phyloP scores from a whole-genome alignment of 2,888 invertebrate genomes.

The Eucriotettix oculatus region DNA sequence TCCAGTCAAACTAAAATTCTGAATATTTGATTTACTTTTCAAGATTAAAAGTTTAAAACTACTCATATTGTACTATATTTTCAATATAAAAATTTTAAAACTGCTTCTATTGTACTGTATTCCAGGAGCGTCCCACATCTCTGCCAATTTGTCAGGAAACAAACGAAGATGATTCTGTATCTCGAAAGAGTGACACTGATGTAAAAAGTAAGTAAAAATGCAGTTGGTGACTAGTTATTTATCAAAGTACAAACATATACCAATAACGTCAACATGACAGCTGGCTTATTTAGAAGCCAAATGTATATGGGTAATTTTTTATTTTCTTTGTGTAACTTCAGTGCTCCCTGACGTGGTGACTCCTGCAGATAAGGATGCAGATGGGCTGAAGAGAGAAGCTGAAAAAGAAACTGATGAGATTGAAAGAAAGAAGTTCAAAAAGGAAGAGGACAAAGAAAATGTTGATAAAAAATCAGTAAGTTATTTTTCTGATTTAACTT shows the following conservation, averaged over 20 bases:
- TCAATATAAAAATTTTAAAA: no score
- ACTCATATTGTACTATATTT: conserved; percentile 16
- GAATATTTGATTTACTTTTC: conserved; percentile 11
- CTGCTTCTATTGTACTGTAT: conserved; percentile 12
- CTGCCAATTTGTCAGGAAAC: conserved; percentile 74
- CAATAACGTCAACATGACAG: not conserved
- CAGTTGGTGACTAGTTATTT: conserved; percentile 1
- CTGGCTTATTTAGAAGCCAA: not conserved
- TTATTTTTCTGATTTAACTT: no score
- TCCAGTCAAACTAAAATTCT: no score
- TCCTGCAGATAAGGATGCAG: conserved; percentile 20
- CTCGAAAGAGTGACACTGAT: conserved; percentile 68
- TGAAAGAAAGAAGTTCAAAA: conserved; percentile 25
- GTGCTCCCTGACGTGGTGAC: conserved; percentile 17
- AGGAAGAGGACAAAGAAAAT: conserved; percentile 21
- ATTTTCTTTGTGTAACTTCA: not conserved
- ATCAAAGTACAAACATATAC: not conserved
- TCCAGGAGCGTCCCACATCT: conserved; percentile 76
- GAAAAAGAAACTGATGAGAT: conserved; percentile 25
- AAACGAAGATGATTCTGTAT: conserved; percentile 66
- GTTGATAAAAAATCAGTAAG: conserved; percentile 23
- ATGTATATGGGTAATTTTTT: conserved; percentile 2
- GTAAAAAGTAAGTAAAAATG: conserved; percentile 43
- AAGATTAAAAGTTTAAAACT: no score
- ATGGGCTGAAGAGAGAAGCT: conserved; percentile 26